Conservation (phyloP, 2,113 vertebrate genomes). For the Spilogale gracilis region DNA sequence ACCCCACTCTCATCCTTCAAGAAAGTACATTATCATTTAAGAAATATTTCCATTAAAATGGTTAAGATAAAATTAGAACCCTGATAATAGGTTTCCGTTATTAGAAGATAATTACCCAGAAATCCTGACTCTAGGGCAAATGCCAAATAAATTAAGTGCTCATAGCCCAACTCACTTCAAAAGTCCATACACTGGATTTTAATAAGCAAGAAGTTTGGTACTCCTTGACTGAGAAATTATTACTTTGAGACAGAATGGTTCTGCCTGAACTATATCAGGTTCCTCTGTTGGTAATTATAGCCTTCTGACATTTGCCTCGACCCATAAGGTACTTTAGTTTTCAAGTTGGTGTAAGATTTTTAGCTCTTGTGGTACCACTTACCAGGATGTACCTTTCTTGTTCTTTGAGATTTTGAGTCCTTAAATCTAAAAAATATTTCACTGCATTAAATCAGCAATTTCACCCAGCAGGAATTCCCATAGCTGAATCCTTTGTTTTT, state of each 20-base stretch:
- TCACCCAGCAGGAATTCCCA: background rate
- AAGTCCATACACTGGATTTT: background rate
- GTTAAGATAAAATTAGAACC: background rate
- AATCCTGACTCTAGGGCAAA: background rate
- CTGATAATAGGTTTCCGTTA: background rate
- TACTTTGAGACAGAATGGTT: background rate
- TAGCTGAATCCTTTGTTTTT: background rate
- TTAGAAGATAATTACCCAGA: background rate
- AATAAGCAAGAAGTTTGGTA: background rate
- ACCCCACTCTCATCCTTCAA: background rate
- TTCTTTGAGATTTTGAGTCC: conserved; percentile 1
- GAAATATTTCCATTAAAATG: background rate
- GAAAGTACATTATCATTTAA: background rate
- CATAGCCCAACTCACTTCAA: background rate
- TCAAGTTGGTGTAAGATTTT: background rate
- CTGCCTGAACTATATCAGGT: background rate
- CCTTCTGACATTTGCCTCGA: background rate
- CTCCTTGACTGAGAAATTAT: background rate
- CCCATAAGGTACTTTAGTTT: background rate
- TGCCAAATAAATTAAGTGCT: background rate
- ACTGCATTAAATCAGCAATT: conserved; percentile 28
- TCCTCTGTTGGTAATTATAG: background rate
- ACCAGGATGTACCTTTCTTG: conserved; percentile 4
- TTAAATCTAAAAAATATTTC: conserved; percentile 32
- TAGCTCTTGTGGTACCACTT: background rate